A percentile compares a stretch with the other conserved stretches of the same genome.
Evolutionary conservation across 2,888 invertebrate species (phyloP).

Genomic region (Zygothrica quintamaculata): DNA sequence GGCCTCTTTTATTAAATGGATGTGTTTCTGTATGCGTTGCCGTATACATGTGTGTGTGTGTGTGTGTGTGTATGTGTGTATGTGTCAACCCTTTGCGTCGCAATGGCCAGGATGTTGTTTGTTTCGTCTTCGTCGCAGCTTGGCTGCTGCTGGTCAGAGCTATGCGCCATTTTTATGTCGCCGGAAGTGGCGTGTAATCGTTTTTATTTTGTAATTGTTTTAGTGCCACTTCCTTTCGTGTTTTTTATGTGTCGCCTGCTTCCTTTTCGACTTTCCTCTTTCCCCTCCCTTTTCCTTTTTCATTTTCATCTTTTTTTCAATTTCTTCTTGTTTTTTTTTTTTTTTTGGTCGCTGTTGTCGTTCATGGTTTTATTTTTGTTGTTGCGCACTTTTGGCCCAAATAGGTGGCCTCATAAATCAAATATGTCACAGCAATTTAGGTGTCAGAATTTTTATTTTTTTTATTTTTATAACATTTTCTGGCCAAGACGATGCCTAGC

Average conservation of each 20-base stretch:
- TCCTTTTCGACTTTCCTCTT: slow-evolving; percentile 48
- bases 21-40: slow-evolving; percentile 32
- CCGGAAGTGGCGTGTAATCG: slow-evolving; percentile 80
- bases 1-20: slow-evolving; percentile 70
- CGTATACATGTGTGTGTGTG: slow-evolving; percentile 4
- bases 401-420: slow-evolving; percentile 81
- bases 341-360: slow-evolving; percentile 33
- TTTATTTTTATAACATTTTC: slow-evolving; percentile 78
- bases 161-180: slow-evolving; percentile 78
- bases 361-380: slow-evolving; percentile 47
- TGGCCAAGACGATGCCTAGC: slow-evolving; percentile 48
- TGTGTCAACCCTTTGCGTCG: slow-evolving; percentile 42
- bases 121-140: slow-evolving; percentile 18
- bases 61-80: slow-evolving; percentile 15
- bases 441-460: slow-evolving; percentile 78
- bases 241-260: slow-evolving; percentile 73
- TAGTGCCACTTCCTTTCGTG: slow-evolving; percentile 80
- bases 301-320: too few relatives aligned
- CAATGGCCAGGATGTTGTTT: slow-evolving; percentile 28
- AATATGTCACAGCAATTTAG: slow-evolving; percentile 81
- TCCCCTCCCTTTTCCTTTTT: slow-evolving; percentile 34
- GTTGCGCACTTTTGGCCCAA: slow-evolving; percentile 74
- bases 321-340: too few relatives aligned
- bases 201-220: slow-evolving; percentile 81
- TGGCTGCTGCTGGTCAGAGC: slow-evolving; percentile 47